Base-by-base conservation (phyloP, 2,888 invertebrate genomes). In the Acronicta aceris region DNA sequence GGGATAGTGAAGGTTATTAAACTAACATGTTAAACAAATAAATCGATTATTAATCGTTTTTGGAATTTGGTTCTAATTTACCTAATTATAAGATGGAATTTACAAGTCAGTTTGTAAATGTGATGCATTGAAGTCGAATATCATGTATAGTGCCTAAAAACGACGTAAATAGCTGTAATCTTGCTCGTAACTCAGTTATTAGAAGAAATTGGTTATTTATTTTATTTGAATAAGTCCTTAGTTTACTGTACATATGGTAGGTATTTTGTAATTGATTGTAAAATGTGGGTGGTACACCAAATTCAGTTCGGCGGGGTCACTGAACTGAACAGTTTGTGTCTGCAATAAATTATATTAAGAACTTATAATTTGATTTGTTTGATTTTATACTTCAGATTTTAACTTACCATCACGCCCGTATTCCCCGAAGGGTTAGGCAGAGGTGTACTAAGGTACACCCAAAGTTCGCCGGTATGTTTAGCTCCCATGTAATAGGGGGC, bases 291-390 rank as follows among this genome's bases (percentile, higher is more conserved):
- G 88, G 87, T 86, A 87, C 91, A 87, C 89, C 87, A 85, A 84
- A 71, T 79, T 83, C 86, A 83, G 91, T 91, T 89, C 90, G 82
- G 91, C 91, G 92, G 90, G 91, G 91, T 89, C 82, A 85, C 89
- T 89, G 92, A 79, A 89, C 90, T 91, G 91, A 85, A 89, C 84
- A 82, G 84, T 91, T 90, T 90, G 92, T 93, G 92, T 93, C 92
- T 93, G 94, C 94, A 94, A 94, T 94, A 94, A 93, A 94, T 86
- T 91, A 91, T 84, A 84, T 71, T 92, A 92, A 91, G 91, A 82
- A 87, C 84, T 85, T 78, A 71, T 67, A 68, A 33, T 51, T 49
- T 51, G 16, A 21, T 33, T 55, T 7, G 53, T 59, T 69, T 72
- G 63, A 30, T 49, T 78, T 74, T 50, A 0, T 17, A 38, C 10